Base-by-base conservation (phyloP, 2,888 invertebrate species). In the Elmis aenea region DNA sequence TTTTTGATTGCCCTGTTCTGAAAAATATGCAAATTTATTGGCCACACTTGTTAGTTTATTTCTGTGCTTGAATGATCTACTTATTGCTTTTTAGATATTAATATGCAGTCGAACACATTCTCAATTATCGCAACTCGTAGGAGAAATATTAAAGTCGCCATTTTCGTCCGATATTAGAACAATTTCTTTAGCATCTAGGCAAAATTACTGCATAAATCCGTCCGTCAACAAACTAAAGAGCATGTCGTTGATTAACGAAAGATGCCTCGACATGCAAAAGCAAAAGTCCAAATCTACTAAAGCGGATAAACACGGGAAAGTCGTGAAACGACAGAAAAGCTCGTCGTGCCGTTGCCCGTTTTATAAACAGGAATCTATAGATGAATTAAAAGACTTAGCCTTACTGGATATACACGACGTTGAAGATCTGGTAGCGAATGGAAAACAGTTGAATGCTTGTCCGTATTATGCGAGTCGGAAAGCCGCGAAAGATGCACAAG, bases 91-190 rank as follows among this genome's bases (percentile, higher is more conserved):
- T 18, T 69, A 89, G 85, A 85, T 99, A 44, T 91, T 83, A 59
- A 96, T 91, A 65, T 92, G 93, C 63, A 95, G 94, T 46, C 77
- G 99, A 54, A 99, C 99, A 3, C 97, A 99, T 67, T 95, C 97
- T 1, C 97, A 99, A 62, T 67, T 99, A 22, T 79, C 90, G 0
- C 99, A 99, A 66, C 90, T 99, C 68, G 81, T 95, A n/a, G 79
- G 83, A 25, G 99, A 99, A 74, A 77, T 97, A 2, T 81, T 84
- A 50, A 83, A 83, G 57, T 94, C 91, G 35, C 75, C 79, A 1
- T 92, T 82, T 61, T 77, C 75, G 3, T 71, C 79, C 11, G 68
- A 79, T 33, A 72, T 85, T 2, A 78, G 88, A 38, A 80, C 90
- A 2, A 77, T 88, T 0, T 81, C 92, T 3, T 70, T 95, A 15